Evolutionary conservation across 2,888 invertebrate species (phyloP).

Genomic region (Diploptera punctata): DNA sequence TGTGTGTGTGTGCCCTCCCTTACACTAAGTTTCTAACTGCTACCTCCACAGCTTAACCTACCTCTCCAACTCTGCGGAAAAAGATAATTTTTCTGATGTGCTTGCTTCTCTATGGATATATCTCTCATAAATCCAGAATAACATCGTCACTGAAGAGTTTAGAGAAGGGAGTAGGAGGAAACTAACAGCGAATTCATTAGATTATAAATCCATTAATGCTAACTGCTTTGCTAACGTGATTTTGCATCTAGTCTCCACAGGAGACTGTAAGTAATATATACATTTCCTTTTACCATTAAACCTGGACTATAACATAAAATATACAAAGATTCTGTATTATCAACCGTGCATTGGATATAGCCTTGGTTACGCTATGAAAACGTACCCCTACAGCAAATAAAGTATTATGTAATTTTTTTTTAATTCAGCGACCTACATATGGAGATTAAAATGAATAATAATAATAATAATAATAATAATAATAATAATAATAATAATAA

Average conservation of each 20-base stretch:
- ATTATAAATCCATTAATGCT: constrained; percentile 53
- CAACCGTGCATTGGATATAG: no score
- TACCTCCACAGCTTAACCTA: constrained; percentile 21
- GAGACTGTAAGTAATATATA: constrained; percentile 1
- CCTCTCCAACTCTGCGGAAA: constrained; percentile 36
- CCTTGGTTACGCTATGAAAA: no score
- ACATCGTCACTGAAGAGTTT: constrained; percentile 22
- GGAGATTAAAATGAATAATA: no score
- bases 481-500: no score
- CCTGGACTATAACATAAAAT: no score
- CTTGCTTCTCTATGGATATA: constrained; percentile 32
- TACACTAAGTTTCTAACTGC: no score
- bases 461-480: no score
- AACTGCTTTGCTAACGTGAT: constrained; percentile 33
- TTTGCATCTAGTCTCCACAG: no score
- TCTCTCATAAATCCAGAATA: constrained; percentile 22
- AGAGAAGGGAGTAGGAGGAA: constrained; percentile 37
- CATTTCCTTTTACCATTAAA: not conserved
- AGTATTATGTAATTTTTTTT: no score
- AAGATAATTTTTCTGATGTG: constrained; percentile 39
- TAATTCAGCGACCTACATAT: no score
- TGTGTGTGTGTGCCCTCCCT: not conserved
- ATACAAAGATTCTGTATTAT: no score
- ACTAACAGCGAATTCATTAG: constrained; percentile 53
- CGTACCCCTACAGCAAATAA: no score